Conservation (phyloP, 2,797 vertebrate genomes). For the Tarsius wallacei region DNA sequence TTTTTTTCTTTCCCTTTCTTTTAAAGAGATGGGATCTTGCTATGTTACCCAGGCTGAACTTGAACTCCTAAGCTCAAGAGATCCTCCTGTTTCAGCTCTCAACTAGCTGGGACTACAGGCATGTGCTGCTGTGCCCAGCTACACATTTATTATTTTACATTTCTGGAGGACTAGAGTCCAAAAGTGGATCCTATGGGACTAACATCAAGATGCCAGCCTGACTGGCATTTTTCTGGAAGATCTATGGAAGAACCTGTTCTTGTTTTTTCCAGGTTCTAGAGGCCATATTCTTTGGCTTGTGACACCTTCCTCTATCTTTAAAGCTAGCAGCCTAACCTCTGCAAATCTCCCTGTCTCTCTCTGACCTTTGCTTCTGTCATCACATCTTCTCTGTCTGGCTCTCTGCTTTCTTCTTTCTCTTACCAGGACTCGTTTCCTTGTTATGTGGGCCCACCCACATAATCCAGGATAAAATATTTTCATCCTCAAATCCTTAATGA, state of each 20-base stretch:
- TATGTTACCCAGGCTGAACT: not conserved
- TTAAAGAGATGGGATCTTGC: not conserved
- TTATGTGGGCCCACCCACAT: not conserved
- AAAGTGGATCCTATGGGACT: not conserved
- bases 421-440: not conserved
- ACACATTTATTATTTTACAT: not conserved
- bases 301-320: not conserved
- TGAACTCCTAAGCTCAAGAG: not conserved
- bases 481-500: not conserved
- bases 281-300: not conserved
- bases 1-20: not conserved
- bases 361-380: not conserved
- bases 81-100: not conserved
- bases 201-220: not conserved
- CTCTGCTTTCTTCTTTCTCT: not conserved
- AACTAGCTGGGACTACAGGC: not conserved
- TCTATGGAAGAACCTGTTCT: not conserved
- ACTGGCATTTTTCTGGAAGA: not conserved
- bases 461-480: not conserved
- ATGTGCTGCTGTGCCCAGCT: not conserved
- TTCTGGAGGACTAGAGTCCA: not conserved
- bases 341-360: not conserved
- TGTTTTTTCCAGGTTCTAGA: not conserved
- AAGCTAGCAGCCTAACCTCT: not conserved
- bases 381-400: not conserved